phyloP scores from a whole-genome alignment of 2,797 vertebrate species.

The Gadopsis bispinosus region DNA sequence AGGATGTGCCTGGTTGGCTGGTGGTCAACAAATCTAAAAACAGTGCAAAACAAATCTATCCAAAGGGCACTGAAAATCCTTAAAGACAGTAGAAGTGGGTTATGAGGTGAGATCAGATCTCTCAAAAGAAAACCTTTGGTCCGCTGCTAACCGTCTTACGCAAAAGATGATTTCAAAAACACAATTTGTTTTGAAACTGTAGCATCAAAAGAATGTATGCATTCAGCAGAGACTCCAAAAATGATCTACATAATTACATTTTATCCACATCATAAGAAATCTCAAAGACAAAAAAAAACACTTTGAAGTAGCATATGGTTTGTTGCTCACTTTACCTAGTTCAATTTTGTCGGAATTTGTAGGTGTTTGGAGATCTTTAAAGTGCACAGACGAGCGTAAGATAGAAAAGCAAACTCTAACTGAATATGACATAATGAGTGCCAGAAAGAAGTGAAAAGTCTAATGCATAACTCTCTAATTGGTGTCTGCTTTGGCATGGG shows the following conservation, averaged over 20 bases:
- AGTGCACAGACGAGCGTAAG: constrained; percentile 49
- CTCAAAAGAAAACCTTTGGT: constrained; percentile 14
- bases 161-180: not conserved
- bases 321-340: constrained; percentile 32
- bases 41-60: not conserved
- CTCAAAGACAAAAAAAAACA: constrained; percentile 36
- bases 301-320: constrained; percentile 43
- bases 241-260: constrained; percentile 9
- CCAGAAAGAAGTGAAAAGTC: constrained; percentile 78
- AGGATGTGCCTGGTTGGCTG: not conserved
- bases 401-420: constrained; percentile 64
- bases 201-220: constrained; percentile 5
- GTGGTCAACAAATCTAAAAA: not conserved
- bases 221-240: constrained; percentile 5
- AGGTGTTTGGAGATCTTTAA: constrained; percentile 55
- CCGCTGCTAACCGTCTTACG: not conserved
- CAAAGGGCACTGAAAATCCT: not conserved
- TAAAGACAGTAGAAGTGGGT: not conserved
- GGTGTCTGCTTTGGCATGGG: constrained; percentile 84
- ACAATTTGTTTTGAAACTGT: constrained; percentile 1
- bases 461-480: constrained; percentile 84
- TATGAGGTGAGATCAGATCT: not conserved
- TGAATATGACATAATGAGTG: constrained; percentile 79
- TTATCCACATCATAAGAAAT: constrained; percentile 7
- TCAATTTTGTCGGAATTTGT: constrained; percentile 37